Evolutionary conservation across 2,113 vertebrate species (phyloP).

Genomic region (Nasalis larvatus): DNA sequence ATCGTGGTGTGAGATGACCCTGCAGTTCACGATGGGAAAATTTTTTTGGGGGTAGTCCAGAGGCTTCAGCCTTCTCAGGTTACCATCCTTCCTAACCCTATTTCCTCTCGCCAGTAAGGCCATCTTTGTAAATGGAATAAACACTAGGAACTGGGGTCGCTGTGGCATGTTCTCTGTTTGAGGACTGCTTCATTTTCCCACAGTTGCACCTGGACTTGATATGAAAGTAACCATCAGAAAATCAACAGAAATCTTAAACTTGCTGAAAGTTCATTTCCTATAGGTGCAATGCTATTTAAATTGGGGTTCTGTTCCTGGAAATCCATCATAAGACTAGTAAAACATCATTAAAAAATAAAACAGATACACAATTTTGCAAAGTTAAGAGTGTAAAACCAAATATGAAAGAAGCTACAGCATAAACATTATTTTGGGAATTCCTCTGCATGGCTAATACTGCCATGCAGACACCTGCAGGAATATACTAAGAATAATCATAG

Average conservation of each 20-base stretch:
- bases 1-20: neutral
- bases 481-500: neutral
- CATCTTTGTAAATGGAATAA: neutral
- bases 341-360: neutral
- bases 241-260: neutral
- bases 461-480: neutral
- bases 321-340: neutral
- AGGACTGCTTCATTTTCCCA: neutral
- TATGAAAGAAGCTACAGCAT: neutral
- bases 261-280: neutral
- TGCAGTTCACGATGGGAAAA: neutral
- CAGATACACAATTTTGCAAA: neutral
- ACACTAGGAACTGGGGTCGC: neutral
- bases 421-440: neutral
- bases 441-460: neutral
- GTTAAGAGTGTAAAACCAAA: neutral
- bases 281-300: neutral
- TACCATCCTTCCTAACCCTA: neutral
- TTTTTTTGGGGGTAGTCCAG: neutral
- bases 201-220: neutral
- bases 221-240: neutral
- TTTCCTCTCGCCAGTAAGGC: neutral
- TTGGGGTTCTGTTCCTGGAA: conserved; percentile 2
- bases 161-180: neutral
- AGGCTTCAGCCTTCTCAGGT: neutral